Evolutionary conservation across 2,888 invertebrate species (phyloP).

Genomic region (Limenitis camilla): DNA sequence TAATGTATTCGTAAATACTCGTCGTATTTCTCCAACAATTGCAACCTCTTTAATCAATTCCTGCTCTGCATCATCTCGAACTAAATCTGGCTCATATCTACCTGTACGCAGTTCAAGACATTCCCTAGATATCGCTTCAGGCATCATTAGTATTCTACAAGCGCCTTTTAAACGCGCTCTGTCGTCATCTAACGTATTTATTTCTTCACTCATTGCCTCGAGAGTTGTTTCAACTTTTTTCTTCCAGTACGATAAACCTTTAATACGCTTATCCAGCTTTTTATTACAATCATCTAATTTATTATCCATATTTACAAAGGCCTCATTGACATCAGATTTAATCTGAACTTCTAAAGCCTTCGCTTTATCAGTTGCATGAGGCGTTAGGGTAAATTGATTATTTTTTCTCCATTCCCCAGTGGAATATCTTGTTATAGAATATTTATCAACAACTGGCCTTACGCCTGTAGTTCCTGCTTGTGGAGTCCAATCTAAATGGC

Average conservation of each 20-base stretch:
- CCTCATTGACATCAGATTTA: conserved; percentile 59
- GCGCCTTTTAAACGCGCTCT: conserved; percentile 79
- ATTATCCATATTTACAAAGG: conserved; percentile 72
- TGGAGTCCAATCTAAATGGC: conserved; percentile 83
- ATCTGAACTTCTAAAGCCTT: conserved; percentile 37
- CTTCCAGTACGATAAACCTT: conserved; percentile 78
- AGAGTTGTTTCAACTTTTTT: conserved; percentile 78
- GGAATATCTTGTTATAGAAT: conserved; percentile 83
- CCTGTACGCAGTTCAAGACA: conserved; percentile 81
- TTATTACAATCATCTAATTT: conserved; percentile 66
- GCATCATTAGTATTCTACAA: conserved; percentile 78
- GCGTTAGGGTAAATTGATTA: conserved; percentile 67
- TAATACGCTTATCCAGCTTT: conserved; percentile 41
- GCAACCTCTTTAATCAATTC: conserved; percentile 85
- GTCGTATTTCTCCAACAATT: conserved; percentile 81
- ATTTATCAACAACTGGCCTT: conserved; percentile 84
- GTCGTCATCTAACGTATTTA: conserved; percentile 77
- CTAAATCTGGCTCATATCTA: conserved; percentile 83
- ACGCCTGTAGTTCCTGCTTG: conserved; percentile 82
- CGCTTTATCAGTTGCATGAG: conserved; percentile 50
- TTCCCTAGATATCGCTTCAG: conserved; percentile 82
- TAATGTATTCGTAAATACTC: conserved; percentile 76
- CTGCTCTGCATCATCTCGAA: conserved; percentile 86
- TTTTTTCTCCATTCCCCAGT: conserved; percentile 82
- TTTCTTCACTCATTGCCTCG: conserved; percentile 78